Evolutionary conservation across 1,140 invertebrate species (phyloP), one percentile per base, ranked within the genome.

Genomic region (Tetragonula clypearis): DNA sequence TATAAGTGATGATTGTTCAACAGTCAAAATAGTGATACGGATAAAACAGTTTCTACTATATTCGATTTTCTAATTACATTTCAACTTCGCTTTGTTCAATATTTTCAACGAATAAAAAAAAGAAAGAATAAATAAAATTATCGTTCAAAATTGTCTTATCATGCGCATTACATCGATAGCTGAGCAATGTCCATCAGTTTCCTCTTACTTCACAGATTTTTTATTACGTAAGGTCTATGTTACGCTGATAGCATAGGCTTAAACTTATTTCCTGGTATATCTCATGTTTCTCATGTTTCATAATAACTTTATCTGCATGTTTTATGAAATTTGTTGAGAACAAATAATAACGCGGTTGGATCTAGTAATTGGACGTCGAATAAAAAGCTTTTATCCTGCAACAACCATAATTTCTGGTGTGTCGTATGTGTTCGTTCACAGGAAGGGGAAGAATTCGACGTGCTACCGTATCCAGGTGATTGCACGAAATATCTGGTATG

Each of bases 401-500:
- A 11, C 0, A 35, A 11, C 0, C 17, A 21, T 4, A 21, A 68
- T 71, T 35, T 71, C 11, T 71, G 14, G 14, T 41, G 41, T 21
- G 1, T 23, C 1, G 8, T 11, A 5, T 5, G 17, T 8, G 5
- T 79, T 30, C 3, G 21, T 80, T 35, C 23, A 0, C 62, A 88
- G 86, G 78, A 82, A 17, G 82, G 68, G 82, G 68, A 82, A 17
- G 82, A 74, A 30, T 79, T 77, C 58, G 71, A 81, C 17, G 79
- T 81, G 15, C 49, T n/a, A 19, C 30, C 73, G 4, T 83, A 84
- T 4, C 76, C 68, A 8, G 60, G 62, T 12, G 83, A 90, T 23
- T 87, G 80, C 26, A 82, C n/a, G 19, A 89, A 86, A 35, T 80
- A 82, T 8, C 11, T 87, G 21, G 73, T 87, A 60, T 83, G 79